Evolutionary conservation across 2,113 vertebrate genomes (phyloP), one percentile per base, ranked within the genome.

Genomic region (Lanius collurio): DNA sequence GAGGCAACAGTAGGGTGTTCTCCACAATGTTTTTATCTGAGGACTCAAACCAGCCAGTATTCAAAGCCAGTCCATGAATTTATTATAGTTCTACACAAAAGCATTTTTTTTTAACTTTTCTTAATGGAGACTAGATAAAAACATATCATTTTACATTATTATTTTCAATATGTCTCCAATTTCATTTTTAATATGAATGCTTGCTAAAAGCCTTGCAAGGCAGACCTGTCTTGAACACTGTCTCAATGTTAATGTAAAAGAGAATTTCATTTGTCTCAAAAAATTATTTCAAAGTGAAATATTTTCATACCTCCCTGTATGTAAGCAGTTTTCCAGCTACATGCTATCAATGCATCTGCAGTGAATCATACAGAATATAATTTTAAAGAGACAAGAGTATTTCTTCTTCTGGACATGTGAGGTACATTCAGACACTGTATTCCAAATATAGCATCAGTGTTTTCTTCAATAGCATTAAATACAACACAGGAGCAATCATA

Each of bases 301-400:
- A 93, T 91, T 88, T 87, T 82, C 86, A 91, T 90, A 59, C 17
- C 15, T 93, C 77, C 71, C 71, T 81, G 35, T 71, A 68, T 33
- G 81, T 96, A 86, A 98, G 84, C 94, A 90, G 86, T 89, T 97
- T 94, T 94, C 67, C 77, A 97, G 77, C 90, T 97, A 91, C 80
- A 77, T 53, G 50, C 37, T 83, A 87, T 60, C 71, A 94, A 71
- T 90, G 57, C 89, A 92, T 97, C 83, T 95, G 91, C 94, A 96
- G 93, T 94, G 93, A 97, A 91, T 97, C 89, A 94, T 79, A 90
- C 39, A 91, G 88, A 95, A 87, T 73, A 89, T 79, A 4, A 82
- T 80, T 94, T 96, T 91, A 96, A 93, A 76, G 65, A 92, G 13
- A 49, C n/a, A 93, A 91, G 28, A 63, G 37, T 37, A 37, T 37